Percentiles rank a stretch among this genome's conserved stretches.
Evolutionary conservation across 2,888 invertebrate species (phyloP).

Genomic region (Tortrix viridana): DNA sequence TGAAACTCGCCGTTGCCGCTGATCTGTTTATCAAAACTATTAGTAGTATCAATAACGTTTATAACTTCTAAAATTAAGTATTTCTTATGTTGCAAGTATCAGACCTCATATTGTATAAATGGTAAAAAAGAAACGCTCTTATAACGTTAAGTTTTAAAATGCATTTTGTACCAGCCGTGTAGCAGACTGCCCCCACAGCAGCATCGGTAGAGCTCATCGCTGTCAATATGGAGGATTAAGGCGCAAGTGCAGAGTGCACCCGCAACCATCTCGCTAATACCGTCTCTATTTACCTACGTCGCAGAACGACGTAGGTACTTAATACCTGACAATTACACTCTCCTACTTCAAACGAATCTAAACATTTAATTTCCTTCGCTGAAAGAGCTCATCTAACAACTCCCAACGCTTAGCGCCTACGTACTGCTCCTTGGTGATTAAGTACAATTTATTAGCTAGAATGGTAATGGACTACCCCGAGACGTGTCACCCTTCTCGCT

Average conservation of each 20-base stretch:
- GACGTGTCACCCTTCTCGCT: not conserved
- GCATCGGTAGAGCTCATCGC: not conserved
- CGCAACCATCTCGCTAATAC: not conserved
- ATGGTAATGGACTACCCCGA: constrained; percentile 8
- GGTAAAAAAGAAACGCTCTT: too few relatives aligned
- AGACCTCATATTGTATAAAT: too few relatives aligned
- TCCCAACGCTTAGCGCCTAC: not conserved
- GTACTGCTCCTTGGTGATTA: constrained; percentile 1
- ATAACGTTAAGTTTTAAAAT: too few relatives aligned
- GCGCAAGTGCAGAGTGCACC: not conserved
- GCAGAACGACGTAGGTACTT: not conserved
- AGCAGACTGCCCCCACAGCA: not conserved
- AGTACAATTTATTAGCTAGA: constrained; percentile 14
- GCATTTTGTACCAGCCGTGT: not conserved
- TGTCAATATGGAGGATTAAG: not conserved
- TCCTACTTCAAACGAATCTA: not conserved
- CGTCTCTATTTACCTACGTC: not conserved
- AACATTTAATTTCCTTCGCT: too few relatives aligned
- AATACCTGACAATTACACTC: not conserved
- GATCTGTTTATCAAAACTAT: too few relatives aligned
- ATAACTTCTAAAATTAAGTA: too few relatives aligned
- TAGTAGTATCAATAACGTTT: too few relatives aligned
- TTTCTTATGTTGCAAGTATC: too few relatives aligned
- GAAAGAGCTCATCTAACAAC: not conserved
- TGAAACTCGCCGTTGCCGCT: too few relatives aligned